A percentile compares a stretch with the other conserved stretches of the same genome.
phyloP scores from a whole-genome alignment of 2,113 vertebrate species.

The Tenrec ecaudatus region DNA sequence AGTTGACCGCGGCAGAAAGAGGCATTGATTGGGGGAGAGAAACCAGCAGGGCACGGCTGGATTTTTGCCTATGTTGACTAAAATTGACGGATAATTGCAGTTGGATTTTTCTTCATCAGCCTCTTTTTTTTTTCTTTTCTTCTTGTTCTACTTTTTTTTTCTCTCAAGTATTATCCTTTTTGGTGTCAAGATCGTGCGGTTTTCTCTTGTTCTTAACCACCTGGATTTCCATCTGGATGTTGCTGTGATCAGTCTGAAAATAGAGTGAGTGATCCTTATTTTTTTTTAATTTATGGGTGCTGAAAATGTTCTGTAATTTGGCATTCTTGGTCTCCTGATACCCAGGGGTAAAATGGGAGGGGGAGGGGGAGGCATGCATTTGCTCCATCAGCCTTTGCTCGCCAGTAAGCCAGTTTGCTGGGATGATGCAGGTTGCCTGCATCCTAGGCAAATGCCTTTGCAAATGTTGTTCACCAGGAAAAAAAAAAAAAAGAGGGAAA shows the following conservation, averaged over 20 bases:
- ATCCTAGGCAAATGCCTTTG: slow-evolving; percentile 48
- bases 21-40: slow-evolving; percentile 76
- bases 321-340: neutral
- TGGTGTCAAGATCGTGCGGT: slow-evolving; percentile 81
- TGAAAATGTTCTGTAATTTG: slow-evolving; percentile 42
- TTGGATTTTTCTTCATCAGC: slow-evolving; percentile 87
- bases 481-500: slow-evolving; percentile 6
- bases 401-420: slow-evolving; percentile 24
- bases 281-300: slow-evolving; percentile 71
- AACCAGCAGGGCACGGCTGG: slow-evolving; percentile 82
- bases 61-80: slow-evolving; percentile 86
- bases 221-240: slow-evolving; percentile 87
- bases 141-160: slow-evolving; percentile 53
- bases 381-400: slow-evolving; percentile 39
- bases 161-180: slow-evolving; percentile 71
- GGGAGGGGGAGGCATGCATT: slow-evolving; percentile 61
- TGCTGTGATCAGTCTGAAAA: slow-evolving; percentile 81
- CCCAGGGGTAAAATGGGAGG: neutral
- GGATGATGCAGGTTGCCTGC: slow-evolving; percentile 72
- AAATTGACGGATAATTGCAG: slow-evolving; percentile 91
- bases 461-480: slow-evolving; percentile 60
- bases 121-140: slow-evolving; percentile 75
- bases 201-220: slow-evolving; percentile 75
- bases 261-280: slow-evolving; percentile 87
- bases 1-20: slow-evolving; percentile 81